Conservation (phyloP, 2,113 vertebrate genomes). For the Protomyctophum bolini region DNA sequence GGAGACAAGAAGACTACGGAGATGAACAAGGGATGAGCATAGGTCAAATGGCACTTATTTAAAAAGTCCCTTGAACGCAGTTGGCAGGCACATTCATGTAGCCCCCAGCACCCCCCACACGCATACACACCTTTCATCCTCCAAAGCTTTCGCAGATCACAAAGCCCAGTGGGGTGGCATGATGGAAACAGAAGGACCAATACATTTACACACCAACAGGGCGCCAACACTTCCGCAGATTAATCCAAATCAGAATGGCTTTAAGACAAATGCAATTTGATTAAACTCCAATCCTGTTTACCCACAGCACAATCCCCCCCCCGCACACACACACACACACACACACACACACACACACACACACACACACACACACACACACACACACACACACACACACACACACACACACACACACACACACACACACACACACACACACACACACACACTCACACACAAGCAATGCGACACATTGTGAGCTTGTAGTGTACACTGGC, state of each 20-base stretch:
- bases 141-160: conserved; percentile 63
- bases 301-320: conserved; percentile 33
- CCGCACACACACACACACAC: background rate
- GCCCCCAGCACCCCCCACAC: conserved; percentile 13
- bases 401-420: background rate
- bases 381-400: background rate
- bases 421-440: background rate
- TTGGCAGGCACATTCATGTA: conserved; percentile 57
- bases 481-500: too few species aligned
- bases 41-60: conserved; percentile 61
- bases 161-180: conserved; percentile 48
- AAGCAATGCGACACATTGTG: too few species aligned
- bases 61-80: conserved; percentile 67
- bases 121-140: conserved; percentile 62
- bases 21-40: conserved; percentile 60
- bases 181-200: conserved; percentile 55
- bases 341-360: too few species aligned
- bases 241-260: conserved; percentile 68
- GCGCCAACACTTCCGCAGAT: conserved; percentile 59
- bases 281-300: conserved; percentile 66
- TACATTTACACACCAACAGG: conserved; percentile 57
- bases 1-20: conserved; percentile 79
- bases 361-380: background rate
- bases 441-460: background rate
- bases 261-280: conserved; percentile 70